Evolutionary conservation across 37 sponge, comb jelly and placozoan species (phyloP), one percentile per base, ranked within the genome.

Genomic region (Halichondria panicea): DNA sequence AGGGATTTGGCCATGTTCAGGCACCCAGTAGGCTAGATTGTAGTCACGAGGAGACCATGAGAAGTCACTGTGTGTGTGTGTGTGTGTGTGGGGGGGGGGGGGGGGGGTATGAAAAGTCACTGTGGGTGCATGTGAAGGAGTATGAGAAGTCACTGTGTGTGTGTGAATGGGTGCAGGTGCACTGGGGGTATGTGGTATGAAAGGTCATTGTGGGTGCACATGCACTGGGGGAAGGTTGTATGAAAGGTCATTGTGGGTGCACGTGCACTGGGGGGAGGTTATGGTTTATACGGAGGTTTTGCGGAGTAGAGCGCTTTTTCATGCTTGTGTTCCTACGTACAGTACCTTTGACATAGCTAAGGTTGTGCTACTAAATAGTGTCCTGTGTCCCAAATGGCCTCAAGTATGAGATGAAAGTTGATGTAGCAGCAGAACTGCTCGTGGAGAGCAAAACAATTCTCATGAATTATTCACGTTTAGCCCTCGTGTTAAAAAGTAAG

Each of bases 21-120:
- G 97, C 36, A 93, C 87, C 99, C 99, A 99, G 82, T 89, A 99
- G 25, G 96, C 91, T 24, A 99, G 70, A 59, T 72, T 35, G 84
- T 95, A 71, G 33, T 89, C 88, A 13, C 70, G 72, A n/a, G 99
- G 99, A 33, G 89, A 93, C 96, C 96, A 95, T 8, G 72, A 66
- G 76, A 91, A 95, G 46, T 95, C 97, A 55, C 88, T 83, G 68
- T 15, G 39, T 15, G 9, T 9, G 19, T 7, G n/a, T n/a, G n/a
- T n/a, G n/a, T n/a, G n/a, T n/a, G 44, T 28, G 39, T 25, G 38
- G 46, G 22, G 44, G 52, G 13, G 21, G 38, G 24, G 45, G 63
- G 37, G 53, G 34, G 48, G 21, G 37, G 45, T 41, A 63, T 1
- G 3, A 25, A 60, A n/a, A n/a, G 44, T 21, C 28, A 8, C 12